Conservation (phyloP, 37 sponge, comb jelly and placozoan genomes). For the Hexactinellida sp. region DNA sequence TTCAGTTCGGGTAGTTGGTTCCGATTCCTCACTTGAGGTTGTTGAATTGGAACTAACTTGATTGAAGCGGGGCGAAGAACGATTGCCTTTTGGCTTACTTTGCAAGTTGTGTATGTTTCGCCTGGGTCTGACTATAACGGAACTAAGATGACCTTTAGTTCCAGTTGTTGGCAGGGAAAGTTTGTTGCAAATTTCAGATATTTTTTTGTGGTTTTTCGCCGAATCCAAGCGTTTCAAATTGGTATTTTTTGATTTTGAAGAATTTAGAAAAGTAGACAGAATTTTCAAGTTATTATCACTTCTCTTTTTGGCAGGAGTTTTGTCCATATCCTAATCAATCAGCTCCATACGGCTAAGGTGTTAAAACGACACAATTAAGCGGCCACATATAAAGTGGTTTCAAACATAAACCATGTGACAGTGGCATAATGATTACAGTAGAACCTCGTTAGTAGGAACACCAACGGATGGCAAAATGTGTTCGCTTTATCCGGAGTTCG, state of each 20-base stretch:
- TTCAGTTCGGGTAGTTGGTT: neutral
- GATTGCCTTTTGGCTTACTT: neutral
- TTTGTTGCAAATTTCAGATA: neutral
- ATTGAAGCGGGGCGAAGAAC: neutral
- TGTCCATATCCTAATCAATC: neutral
- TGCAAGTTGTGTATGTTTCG: neutral
- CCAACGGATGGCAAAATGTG: too few relatives aligned
- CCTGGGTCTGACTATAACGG: neutral
- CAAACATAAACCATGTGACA: too few relatives aligned
- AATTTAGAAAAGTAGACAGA: neutral
- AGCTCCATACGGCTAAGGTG: neutral
- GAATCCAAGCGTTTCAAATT: neutral
- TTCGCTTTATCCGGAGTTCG: too few relatives aligned
- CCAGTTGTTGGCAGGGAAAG: neutral
- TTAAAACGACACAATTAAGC: neutral
- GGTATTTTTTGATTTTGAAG: neutral
- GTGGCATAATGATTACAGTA: too few relatives aligned
- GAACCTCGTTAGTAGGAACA: too few relatives aligned
- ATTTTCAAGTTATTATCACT: neutral
- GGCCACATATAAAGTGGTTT: too few relatives aligned
- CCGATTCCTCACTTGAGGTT: neutral
- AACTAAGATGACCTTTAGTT: constrained; percentile 1
- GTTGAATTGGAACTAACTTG: neutral
- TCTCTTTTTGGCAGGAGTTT: neutral
- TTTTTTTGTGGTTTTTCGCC: neutral